A percentile compares a stretch with the other conserved stretches of the same genome.
These are phyloP conservation scores for Phataginus tricuspis DNA, from an alignment of 2,797 vertebrate species.

Conservation along the genomic window DNA sequence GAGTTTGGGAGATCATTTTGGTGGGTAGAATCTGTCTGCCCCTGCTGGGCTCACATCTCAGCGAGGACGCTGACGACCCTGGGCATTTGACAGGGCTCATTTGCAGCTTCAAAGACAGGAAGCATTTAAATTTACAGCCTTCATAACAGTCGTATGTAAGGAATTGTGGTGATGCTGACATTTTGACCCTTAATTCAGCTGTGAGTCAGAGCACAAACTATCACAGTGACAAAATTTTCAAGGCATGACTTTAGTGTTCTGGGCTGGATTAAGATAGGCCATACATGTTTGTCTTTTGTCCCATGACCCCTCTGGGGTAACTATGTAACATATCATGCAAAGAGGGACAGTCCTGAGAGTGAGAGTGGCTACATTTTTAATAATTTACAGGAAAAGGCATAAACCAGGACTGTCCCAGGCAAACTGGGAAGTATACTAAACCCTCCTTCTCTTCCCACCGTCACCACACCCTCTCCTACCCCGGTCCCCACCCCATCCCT, in stretches of 20 bases:
- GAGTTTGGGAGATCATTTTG: background rate
- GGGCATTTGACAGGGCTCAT: slow-evolving; percentile 59
- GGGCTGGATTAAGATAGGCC: background rate
- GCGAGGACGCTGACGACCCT: slow-evolving; percentile 9
- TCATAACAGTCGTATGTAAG: slow-evolving; percentile 36
- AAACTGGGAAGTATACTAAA: background rate
- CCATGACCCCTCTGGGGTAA: background rate
- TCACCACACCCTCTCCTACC: too few species aligned
- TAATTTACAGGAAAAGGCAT: background rate
- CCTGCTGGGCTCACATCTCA: background rate
- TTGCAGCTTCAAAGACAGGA: slow-evolving; percentile 67
- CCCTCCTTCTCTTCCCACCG: background rate
- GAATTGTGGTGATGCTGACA: slow-evolving; percentile 54
- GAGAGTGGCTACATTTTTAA: background rate
- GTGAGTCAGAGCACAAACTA: slow-evolving; percentile 53
- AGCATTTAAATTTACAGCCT: slow-evolving; percentile 57
- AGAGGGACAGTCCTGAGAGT: background rate
- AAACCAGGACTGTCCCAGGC: background rate
- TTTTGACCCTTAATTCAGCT: slow-evolving; percentile 55
- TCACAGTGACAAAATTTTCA: slow-evolving; percentile 14
- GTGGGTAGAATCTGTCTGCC: background rate
- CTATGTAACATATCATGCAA: slow-evolving; percentile 15
- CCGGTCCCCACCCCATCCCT: background rate
- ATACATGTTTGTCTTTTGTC: background rate
- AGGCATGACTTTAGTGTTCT: slow-evolving; percentile 30